A percentile compares a stretch with the other conserved stretches of the same genome.
Conservation (phyloP, 2,888 invertebrate genomes). For the Liodrosophila aerea region DNA sequence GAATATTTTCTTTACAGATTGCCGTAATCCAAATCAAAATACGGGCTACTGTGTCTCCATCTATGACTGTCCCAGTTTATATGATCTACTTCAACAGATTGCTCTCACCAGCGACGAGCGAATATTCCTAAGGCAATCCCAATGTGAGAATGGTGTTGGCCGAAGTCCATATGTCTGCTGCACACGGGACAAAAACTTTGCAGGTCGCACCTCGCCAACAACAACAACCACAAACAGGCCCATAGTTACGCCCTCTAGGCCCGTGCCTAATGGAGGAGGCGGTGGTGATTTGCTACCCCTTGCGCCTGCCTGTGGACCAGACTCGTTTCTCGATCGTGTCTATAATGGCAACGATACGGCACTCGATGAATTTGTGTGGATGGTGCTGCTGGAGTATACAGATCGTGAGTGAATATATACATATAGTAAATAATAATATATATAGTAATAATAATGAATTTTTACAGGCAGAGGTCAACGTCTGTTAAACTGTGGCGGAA, state of each 20-base stretch:
- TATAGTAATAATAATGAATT: background rate
- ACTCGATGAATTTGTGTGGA: constrained; percentile 88
- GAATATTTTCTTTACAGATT: constrained; percentile 82
- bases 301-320: constrained; percentile 77
- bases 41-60: constrained; percentile 78
- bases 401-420: constrained; percentile 83
- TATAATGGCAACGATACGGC: constrained; percentile 85
- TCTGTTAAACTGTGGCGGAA: constrained; percentile 86
- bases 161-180: constrained; percentile 79
- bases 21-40: constrained; percentile 82
- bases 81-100: constrained; percentile 55
- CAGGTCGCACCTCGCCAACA: constrained; percentile 4
- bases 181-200: constrained; percentile 64
- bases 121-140: constrained; percentile 72
- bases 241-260: constrained; percentile 8
- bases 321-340: constrained; percentile 83
- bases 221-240: constrained; percentile 14
- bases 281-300: constrained; percentile 70
- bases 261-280: constrained; percentile 30
- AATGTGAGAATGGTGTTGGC: constrained; percentile 73
- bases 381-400: constrained; percentile 86
- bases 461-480: constrained; percentile 57
- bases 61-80: constrained; percentile 75
- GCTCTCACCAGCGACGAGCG: constrained; percentile 48
- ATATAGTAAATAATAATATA: background rate